A percentile compares a stretch with the other conserved stretches of the same genome.
phyloP scores from a whole-genome alignment of 2,797 vertebrate genomes.

The Leuciscus waleckii region DNA sequence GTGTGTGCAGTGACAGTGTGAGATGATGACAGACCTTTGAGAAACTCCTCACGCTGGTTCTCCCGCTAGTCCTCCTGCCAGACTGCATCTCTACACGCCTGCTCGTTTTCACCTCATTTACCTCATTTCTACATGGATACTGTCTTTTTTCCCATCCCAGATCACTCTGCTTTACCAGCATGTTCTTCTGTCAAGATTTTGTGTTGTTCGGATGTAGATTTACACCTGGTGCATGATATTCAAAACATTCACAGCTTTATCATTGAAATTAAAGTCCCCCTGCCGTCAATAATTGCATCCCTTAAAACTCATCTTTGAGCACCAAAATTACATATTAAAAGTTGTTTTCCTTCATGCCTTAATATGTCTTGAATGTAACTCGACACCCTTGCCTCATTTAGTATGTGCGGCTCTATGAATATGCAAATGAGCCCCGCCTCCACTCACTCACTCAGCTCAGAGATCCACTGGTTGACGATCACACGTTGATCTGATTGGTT shows the following conservation, averaged over 20 bases:
- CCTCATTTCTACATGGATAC: constrained; percentile 6
- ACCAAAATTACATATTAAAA: too few relatives aligned
- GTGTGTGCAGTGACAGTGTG: constrained; percentile 62
- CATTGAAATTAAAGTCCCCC: too few relatives aligned
- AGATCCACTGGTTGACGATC: too few relatives aligned
- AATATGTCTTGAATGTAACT: too few relatives aligned
- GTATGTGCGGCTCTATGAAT: too few relatives aligned
- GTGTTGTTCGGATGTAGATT: background rate
- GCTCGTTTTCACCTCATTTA: constrained; percentile 38
- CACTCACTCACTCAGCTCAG: too few relatives aligned
- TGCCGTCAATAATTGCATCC: too few relatives aligned
- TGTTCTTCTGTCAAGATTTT: background rate
- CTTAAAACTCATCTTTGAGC: too few relatives aligned
- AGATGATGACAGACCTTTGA: constrained; percentile 64
- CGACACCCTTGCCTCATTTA: too few relatives aligned
- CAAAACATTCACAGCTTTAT: background rate
- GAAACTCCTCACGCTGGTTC: constrained; percentile 46
- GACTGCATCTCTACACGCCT: background rate
- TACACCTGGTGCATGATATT: background rate
- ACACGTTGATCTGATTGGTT: too few relatives aligned
- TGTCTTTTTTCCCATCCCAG: background rate
- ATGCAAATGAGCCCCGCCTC: too few relatives aligned
- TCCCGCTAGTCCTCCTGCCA: constrained; percentile 34
- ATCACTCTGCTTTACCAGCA: background rate
- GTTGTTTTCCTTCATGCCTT: too few relatives aligned